phyloP scores from a whole-genome alignment of 2,113 vertebrate species.

The Elaphurus davidianus region DNA sequence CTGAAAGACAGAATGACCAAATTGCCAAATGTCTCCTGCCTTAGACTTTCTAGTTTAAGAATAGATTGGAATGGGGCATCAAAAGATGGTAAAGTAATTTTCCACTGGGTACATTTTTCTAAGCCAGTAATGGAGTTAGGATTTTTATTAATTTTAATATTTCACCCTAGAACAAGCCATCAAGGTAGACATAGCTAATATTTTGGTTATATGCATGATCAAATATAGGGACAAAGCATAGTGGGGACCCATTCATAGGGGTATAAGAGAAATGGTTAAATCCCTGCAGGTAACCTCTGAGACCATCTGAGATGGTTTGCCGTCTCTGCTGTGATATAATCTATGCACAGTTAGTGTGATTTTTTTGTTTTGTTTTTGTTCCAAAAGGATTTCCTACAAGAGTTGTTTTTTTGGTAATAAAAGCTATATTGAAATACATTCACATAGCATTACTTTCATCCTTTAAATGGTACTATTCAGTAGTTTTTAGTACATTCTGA shows the following conservation, averaged over 20 bases:
- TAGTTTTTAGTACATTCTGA: background rate
- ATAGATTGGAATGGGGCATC: background rate
- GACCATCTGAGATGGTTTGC: background rate
- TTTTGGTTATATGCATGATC: background rate
- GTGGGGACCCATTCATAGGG: background rate
- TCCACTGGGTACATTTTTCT: background rate
- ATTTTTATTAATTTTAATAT: background rate
- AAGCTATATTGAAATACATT: background rate
- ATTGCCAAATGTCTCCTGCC: background rate
- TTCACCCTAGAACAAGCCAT: background rate
- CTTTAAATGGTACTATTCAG: background rate
- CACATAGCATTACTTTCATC: background rate
- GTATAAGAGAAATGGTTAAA: background rate
- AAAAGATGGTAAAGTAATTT: background rate
- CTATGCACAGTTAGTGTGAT: background rate
- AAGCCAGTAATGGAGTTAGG: background rate
- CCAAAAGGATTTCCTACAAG: background rate
- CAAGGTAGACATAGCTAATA: background rate
- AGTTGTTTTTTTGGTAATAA: background rate
- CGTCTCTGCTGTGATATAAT: background rate
- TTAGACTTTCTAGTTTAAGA: background rate
- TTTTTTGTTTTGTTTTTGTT: background rate
- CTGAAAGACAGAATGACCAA: constrained; percentile 72
- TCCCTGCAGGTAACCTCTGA: background rate
- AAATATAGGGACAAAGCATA: background rate